Evolutionary conservation across 2,888 invertebrate genomes (phyloP).

Genomic region (Netelia inedita): DNA sequence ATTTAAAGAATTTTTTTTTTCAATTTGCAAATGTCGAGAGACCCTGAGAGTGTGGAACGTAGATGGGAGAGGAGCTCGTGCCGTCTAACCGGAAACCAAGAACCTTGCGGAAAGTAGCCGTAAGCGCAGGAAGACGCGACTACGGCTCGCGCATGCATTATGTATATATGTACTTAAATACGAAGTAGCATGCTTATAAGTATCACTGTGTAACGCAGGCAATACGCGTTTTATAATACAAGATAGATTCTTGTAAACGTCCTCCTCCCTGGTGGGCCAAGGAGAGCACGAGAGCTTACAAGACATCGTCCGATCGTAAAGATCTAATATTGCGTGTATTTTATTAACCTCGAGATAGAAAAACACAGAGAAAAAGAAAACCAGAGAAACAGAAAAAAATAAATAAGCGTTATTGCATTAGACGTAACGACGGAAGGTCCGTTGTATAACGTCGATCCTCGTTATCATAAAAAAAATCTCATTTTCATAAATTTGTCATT

Average conservation of each 20-base stretch:
- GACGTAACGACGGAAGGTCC: no score
- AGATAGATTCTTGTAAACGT: conserved; percentile 26
- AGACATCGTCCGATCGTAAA: conserved; percentile 17
- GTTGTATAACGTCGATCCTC: no score
- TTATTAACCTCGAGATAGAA: neutral
- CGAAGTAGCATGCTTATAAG: neutral
- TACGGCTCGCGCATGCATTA: neutral
- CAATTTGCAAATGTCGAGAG: neutral
- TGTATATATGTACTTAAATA: conserved; percentile 3
- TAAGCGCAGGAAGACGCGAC: conserved; percentile 17
- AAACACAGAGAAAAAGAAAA: neutral
- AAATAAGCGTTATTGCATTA: no score
- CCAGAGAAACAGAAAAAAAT: no score
- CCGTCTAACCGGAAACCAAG: conserved; percentile 3
- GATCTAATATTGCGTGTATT: no score
- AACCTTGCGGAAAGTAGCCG: conserved; percentile 24
- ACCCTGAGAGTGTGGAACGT: neutral
- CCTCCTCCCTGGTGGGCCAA: conserved; percentile 3
- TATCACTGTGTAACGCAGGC: neutral
- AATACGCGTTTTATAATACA: neutral
- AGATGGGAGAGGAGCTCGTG: conserved; percentile 19
- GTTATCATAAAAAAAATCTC: no score
- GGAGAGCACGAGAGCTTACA: neutral
- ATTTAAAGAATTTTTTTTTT: neutral
- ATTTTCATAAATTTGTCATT: no score